phyloP scores from a whole-genome alignment of 1,140 invertebrate genomes.

The Zaprionus tsacasi region DNA sequence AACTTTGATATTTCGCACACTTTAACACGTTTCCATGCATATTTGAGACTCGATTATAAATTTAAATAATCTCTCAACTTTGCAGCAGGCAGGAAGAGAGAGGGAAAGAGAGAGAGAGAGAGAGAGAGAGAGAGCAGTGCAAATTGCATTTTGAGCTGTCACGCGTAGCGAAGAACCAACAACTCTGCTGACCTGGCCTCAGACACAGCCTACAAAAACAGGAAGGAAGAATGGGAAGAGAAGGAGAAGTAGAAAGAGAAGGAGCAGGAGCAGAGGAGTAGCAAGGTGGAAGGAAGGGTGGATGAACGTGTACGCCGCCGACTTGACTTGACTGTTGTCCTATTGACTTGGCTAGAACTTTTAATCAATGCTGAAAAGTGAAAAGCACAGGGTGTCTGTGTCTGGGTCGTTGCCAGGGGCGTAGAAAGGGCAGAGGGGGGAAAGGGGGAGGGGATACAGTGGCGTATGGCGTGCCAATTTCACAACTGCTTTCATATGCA shows the following conservation, averaged over 20 bases:
- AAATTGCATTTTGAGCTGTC: conserved; percentile 74
- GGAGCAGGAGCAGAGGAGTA: neutral
- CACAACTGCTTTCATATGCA: conserved; percentile 76
- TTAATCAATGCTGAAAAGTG: conserved; percentile 50
- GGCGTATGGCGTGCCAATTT: conserved; percentile 54
- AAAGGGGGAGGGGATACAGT: conserved; percentile 2
- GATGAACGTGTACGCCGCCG: neutral
- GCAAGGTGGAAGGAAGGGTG: neutral
- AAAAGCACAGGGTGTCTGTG: neutral
- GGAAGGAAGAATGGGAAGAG: neutral
- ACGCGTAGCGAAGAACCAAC: conserved; percentile 38
- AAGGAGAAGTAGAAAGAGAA: neutral
- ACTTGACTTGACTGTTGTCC: conserved; percentile 16
- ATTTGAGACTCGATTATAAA: conserved; percentile 52
- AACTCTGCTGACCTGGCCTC: neutral
- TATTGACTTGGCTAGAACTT: conserved; percentile 54
- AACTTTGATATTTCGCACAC: conserved; percentile 27
- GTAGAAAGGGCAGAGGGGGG: neutral
- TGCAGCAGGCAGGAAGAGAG: conserved; percentile 16
- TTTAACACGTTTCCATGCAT: conserved; percentile 41
- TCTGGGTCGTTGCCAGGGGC: neutral
- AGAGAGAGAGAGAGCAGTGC: conserved; percentile 43
- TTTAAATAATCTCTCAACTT: conserved; percentile 51
- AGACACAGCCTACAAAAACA: neutral
- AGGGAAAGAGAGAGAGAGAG: neutral